A percentile compares a stretch with the other conserved stretches of the same genome.
phyloP scores from a whole-genome alignment of 2,888 invertebrate genomes.

The Drosophila quinaria region DNA sequence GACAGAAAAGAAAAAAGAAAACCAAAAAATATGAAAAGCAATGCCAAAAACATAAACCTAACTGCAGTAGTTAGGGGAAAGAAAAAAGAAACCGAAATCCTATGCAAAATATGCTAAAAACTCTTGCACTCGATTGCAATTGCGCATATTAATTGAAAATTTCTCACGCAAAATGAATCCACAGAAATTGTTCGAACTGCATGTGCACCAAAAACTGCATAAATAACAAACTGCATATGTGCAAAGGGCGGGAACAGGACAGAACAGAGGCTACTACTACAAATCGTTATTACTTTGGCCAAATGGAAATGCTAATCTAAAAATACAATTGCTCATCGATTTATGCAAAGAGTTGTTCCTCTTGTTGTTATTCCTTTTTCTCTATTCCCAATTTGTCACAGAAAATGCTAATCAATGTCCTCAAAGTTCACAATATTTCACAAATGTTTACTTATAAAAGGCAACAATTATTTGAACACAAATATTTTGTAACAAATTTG shows the following conservation, averaged over 20 bases:
- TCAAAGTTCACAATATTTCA: slow-evolving; percentile 12
- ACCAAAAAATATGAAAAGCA: slow-evolving; percentile 12
- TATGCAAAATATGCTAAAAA: slow-evolving; percentile 71
- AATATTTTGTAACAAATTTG: neutral
- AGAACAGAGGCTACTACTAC: slow-evolving; percentile 12
- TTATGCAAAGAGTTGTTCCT: slow-evolving; percentile 45
- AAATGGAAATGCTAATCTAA: slow-evolving; percentile 69
- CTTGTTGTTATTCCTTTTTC: neutral
- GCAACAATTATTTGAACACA: slow-evolving; percentile 7
- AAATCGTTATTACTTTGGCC: slow-evolving; percentile 66
- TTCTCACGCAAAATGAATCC: slow-evolving; percentile 74
- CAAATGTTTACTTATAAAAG: slow-evolving; percentile 17
- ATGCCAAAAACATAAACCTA: slow-evolving; percentile 61
- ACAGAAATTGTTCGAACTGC: slow-evolving; percentile 56
- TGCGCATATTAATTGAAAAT: slow-evolving; percentile 82
- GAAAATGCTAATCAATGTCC: slow-evolving; percentile 37
- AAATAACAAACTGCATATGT: slow-evolving; percentile 38
- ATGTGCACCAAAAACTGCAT: slow-evolving; percentile 51
- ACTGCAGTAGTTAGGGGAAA: slow-evolving; percentile 22
- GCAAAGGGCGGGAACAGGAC: neutral
- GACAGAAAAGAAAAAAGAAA: slow-evolving; percentile 7
- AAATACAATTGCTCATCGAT: slow-evolving; percentile 57
- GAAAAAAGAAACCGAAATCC: slow-evolving; percentile 18
- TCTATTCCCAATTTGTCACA: neutral
- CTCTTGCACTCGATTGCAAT: slow-evolving; percentile 66